These are phyloP conservation scores for Labeo rohita DNA, from an alignment of 2,113 vertebrate species.

Conservation along the genomic window DNA sequence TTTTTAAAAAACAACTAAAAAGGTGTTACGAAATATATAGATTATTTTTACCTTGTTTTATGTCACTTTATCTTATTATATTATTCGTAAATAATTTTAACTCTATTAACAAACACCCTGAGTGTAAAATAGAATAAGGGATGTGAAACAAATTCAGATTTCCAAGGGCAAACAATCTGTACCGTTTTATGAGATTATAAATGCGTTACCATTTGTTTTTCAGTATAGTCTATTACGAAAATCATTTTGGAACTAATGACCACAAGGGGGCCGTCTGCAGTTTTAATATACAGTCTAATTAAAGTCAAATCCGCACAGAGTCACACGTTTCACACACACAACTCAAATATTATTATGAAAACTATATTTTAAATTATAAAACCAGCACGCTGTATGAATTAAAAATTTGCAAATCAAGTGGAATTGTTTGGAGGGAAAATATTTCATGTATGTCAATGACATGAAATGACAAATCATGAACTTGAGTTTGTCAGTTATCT, in stretches of 20 bases:
- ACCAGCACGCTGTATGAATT: neutral
- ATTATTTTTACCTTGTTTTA: neutral
- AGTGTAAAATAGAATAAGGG: neutral
- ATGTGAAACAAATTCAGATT: neutral
- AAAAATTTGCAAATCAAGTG: neutral
- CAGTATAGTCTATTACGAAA: neutral
- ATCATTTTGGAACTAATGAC: neutral
- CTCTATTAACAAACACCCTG: neutral
- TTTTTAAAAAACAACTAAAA: neutral
- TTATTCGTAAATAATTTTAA: neutral
- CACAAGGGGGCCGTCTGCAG: constrained; percentile 39
- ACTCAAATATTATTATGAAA: neutral
- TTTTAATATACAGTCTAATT: neutral
- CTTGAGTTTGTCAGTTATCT: neutral
- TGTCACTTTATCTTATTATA: neutral
- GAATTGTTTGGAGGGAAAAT: neutral
- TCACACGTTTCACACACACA: constrained; percentile 23
- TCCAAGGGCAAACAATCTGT: neutral
- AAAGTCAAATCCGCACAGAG: neutral
- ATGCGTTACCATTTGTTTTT: neutral
- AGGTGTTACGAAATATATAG: neutral
- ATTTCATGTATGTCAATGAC: neutral
- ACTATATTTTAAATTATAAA: neutral
- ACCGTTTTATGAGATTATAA: neutral
- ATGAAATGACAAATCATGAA: neutral